Percentiles rank a stretch among this genome's conserved stretches.
These are phyloP conservation scores for Cepaea nemoralis DNA, from an alignment of 1,140 invertebrate species.

Conservation along the genomic window DNA sequence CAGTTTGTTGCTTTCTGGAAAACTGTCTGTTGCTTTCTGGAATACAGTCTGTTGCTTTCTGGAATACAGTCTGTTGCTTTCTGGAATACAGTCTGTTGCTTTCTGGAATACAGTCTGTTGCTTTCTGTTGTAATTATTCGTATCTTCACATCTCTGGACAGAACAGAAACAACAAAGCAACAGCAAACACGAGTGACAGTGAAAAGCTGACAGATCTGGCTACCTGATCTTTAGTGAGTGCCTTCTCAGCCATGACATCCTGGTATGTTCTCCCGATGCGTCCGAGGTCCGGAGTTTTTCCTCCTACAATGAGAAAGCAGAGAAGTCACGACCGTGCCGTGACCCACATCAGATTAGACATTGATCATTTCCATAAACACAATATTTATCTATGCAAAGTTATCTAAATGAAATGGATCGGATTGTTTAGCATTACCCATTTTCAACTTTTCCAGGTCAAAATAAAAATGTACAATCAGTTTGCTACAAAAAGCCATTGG, in stretches of 20 bases:
- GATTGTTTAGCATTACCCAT: background rate
- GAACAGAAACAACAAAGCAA: too few relatives aligned
- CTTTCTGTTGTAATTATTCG: too few relatives aligned
- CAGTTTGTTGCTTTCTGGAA: too few relatives aligned
- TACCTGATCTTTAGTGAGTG: constrained; percentile 75
- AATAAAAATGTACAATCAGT: background rate
- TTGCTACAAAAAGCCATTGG: too few relatives aligned
- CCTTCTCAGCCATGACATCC: constrained; percentile 97
- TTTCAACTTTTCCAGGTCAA: too few relatives aligned
- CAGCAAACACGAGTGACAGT: background rate
- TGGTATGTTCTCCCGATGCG: constrained; percentile 85
- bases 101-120: too few relatives aligned
- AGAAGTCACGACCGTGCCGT: constrained; percentile 68
- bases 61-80: too few relatives aligned
- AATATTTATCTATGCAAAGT: background rate
- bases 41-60: too few relatives aligned
- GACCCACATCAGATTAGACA: constrained; percentile 52
- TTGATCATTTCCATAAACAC: background rate
- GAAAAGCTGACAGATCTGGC: too few relatives aligned
- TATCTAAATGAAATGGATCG: background rate
- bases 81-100: too few relatives aligned
- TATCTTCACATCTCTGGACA: too few relatives aligned
- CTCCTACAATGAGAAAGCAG: constrained; percentile 81
- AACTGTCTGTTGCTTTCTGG: too few relatives aligned
- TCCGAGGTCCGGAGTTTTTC: constrained; percentile 91